A percentile compares a stretch with the other conserved stretches of the same genome.
phyloP scores from a whole-genome alignment of 1,140 invertebrate genomes.

The Uloborus diversus region DNA sequence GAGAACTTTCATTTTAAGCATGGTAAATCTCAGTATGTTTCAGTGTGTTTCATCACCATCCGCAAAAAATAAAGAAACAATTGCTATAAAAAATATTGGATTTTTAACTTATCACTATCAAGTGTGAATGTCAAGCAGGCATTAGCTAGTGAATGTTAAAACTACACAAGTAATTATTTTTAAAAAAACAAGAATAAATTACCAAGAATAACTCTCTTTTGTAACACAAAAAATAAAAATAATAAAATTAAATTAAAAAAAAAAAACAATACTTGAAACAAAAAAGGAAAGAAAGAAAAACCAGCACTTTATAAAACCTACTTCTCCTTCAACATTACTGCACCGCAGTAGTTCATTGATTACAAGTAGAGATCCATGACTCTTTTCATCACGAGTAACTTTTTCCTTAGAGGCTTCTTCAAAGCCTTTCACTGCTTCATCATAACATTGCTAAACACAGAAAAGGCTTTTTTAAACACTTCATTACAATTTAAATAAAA shows the following conservation, averaged over 20 bases:
- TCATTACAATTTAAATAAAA: too few species aligned
- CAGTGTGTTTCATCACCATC: too few species aligned
- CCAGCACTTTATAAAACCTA: conserved; percentile 54
- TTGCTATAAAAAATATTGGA: not conserved
- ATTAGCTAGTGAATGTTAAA: not conserved
- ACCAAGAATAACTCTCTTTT: too few species aligned
- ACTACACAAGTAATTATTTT: not conserved
- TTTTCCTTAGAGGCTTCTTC: conserved; percentile 71
- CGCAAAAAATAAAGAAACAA: too few species aligned
- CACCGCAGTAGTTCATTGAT: conserved; percentile 94
- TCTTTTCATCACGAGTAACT: conserved; percentile 85
- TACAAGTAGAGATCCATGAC: conserved; percentile 92
- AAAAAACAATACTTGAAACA: not conserved
- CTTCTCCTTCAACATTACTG: conserved; percentile 87
- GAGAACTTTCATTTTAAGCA: too few species aligned
- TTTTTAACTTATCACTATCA: not conserved
- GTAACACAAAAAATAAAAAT: not conserved
- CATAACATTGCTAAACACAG: conserved; percentile 85
- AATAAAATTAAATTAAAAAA: not conserved
- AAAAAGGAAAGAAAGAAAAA: not conserved
- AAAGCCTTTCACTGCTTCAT: conserved; percentile 85
- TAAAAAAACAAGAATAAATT: not conserved
- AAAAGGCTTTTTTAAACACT: too few species aligned
- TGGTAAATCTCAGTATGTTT: too few species aligned
- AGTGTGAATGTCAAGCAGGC: not conserved